Percentiles rank a stretch among this genome's conserved stretches.
Evolutionary conservation across 1,140 invertebrate genomes (phyloP).

Genomic region (Hestina assimilis): DNA sequence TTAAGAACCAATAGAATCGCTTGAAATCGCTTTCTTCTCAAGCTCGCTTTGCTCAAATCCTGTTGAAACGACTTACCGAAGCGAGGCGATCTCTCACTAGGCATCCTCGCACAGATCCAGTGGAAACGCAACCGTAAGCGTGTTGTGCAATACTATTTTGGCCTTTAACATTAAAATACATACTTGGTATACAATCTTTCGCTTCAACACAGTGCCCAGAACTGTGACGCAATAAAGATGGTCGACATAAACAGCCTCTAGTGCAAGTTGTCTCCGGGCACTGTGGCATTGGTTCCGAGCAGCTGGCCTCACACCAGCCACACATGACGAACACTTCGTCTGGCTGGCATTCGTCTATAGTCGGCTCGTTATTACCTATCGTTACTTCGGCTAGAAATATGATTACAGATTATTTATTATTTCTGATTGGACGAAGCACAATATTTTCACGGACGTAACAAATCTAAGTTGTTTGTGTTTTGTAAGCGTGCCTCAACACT

Average conservation of each 20-base stretch:
- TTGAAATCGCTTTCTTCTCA: too few relatives aligned
- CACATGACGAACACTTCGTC: constrained; percentile 59
- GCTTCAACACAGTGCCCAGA: constrained; percentile 51
- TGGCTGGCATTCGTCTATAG: constrained; percentile 49
- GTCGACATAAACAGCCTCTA: constrained; percentile 53
- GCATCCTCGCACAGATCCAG: too few relatives aligned
- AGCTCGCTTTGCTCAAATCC: too few relatives aligned
- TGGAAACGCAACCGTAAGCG: too few relatives aligned
- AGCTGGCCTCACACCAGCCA: constrained; percentile 62
- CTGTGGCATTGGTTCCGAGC: constrained; percentile 37
- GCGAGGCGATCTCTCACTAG: too few relatives aligned
- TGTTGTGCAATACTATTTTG: background rate
- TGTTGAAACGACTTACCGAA: too few relatives aligned
- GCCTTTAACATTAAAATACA: background rate
- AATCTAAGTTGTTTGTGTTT: too few relatives aligned
- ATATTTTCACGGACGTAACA: too few relatives aligned
- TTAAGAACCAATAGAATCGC: too few relatives aligned
- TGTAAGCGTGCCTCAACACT: too few relatives aligned
- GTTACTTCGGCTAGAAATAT: constrained; percentile 34
- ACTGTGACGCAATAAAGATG: constrained; percentile 47
- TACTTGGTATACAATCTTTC: constrained; percentile 50
- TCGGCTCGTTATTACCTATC: constrained; percentile 33
- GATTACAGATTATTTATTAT: background rate
- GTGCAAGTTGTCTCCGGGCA: constrained; percentile 49
- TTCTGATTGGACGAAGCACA: too few relatives aligned